phyloP scores from a whole-genome alignment of 53 echinoderm and acorn worm genomes.

The Temnopleurus reevesii region DNA sequence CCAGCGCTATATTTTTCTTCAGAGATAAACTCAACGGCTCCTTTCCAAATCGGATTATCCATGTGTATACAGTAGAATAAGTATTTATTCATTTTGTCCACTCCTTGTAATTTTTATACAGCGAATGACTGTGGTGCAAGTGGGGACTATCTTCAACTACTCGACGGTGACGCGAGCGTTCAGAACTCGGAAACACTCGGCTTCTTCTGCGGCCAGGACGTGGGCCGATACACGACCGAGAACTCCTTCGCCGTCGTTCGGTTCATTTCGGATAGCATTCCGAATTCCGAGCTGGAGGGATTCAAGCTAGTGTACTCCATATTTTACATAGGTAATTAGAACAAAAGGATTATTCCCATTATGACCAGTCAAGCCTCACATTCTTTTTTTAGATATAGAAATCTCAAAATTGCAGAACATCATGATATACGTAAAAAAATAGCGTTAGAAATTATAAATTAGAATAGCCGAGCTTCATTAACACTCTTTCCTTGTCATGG shows the following conservation, averaged over 20 bases:
- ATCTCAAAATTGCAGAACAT: too few species aligned
- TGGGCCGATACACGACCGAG: constrained; percentile 66
- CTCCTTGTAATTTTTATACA: too few species aligned
- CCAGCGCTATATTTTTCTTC: too few species aligned
- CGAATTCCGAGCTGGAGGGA: constrained; percentile 61
- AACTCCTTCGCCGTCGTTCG: constrained; percentile 53
- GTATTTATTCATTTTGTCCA: too few species aligned
- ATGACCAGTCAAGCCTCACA: background rate
- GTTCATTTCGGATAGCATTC: constrained; percentile 67
- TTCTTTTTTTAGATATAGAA: too few species aligned
- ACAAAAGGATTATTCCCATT: background rate
- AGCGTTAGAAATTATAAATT: too few species aligned
- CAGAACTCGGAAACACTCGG: constrained; percentile 40
- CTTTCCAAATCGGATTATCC: too few species aligned
- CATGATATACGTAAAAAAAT: too few species aligned
- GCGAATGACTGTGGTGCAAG: constrained; percentile 43
- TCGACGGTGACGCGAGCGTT: constrained; percentile 41
- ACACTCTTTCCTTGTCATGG: too few species aligned
- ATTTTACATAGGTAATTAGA: constrained; percentile 72
- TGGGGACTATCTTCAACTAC: constrained; percentile 43
- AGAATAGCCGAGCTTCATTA: too few species aligned
- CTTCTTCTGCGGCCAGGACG: constrained; percentile 66
- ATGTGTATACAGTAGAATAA: too few species aligned
- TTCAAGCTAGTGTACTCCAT: constrained; percentile 72
- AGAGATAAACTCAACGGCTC: too few species aligned